Percentiles rank a stretch among this genome's conserved stretches.
Conservation (phyloP, 2,113 vertebrate species). For the Amblyopsis rosae region DNA sequence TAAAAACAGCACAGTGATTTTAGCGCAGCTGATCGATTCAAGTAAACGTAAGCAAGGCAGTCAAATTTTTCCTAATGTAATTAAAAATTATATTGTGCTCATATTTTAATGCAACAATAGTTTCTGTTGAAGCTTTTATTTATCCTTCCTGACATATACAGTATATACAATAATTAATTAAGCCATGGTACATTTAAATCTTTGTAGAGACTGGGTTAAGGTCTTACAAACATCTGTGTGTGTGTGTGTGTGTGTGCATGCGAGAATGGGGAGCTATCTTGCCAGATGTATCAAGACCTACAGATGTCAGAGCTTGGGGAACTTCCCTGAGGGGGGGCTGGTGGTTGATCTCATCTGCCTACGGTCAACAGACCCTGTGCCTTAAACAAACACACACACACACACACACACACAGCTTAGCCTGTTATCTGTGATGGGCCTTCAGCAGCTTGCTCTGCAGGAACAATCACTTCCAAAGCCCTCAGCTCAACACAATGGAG, state of each 20-base stretch:
- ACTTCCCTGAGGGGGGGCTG: constrained; percentile 30
- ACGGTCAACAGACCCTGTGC: constrained; percentile 67
- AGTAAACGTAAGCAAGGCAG: background rate
- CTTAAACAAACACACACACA: constrained; percentile 78
- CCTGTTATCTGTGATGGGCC: constrained; percentile 65
- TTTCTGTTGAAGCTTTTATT: no score
- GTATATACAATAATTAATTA: constrained; percentile 1
- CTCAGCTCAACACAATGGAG: constrained; percentile 70
- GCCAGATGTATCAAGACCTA: constrained; percentile 23
- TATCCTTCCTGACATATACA: no score
- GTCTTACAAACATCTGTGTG: constrained; percentile 24
- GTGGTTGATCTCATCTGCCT: constrained; percentile 66
- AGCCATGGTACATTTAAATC: constrained; percentile 5
- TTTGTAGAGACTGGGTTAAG: background rate
- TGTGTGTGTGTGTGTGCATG: background rate
- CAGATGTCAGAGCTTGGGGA: constrained; percentile 58
- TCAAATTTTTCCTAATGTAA: no score
- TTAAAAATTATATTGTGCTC: no score
- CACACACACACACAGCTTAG: constrained; percentile 71
- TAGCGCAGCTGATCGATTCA: background rate
- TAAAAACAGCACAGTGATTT: no score
- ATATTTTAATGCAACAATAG: no score
- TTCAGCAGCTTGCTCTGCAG: constrained; percentile 59
- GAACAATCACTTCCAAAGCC: constrained; percentile 72
- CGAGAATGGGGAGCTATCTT: constrained; percentile 33